Evolutionary conservation across 2,888 invertebrate genomes (phyloP), one percentile per base, ranked within the genome.

Genomic region (Brassicogethes aeneus): DNA sequence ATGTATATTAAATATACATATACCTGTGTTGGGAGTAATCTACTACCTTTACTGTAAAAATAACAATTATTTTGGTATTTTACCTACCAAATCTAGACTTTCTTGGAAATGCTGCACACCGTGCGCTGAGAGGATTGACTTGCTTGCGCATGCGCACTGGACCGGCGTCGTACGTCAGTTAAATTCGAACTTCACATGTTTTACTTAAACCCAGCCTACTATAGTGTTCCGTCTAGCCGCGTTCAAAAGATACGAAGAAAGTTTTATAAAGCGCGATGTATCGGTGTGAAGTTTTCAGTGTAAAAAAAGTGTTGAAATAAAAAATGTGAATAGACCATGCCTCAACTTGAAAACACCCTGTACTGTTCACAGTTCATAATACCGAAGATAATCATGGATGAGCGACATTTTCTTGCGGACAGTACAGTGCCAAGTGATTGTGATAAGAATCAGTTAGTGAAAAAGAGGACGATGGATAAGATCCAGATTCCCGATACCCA

Each of bases 301-400:
- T 10, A 23, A 10, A 7, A 23, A 23, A 23, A 10, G 10, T 23
- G 23, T 23, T 23, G 5, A 23, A 23, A 10, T 23, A 10, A 23
- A 10, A 23, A 23, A 23, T 23, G 5, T 10, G 23, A 7, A 10
- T 23, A 23, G 37, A 44, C 31, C 31, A 46, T 48, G 48, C 44
- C 46, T 30, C 46, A 43, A 12, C 35, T 44, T 2, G 39, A 42
- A 17, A 39, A 43, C 34, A 14, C 16, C 3, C 37, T 41, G n/a
- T 17, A 34, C 37, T 46, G 45, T 37, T 37, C 34, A 7, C 38
- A 47, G 31, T 51, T 52, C 16, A 41, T 50, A 34, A 50, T 58
- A 13, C 58, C 58, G 3, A 47, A 53, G 48, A 52, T 57, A 12
- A 48, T 58, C 15, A 57, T 56, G 57, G 32, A 32, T 13, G 32